Evolutionary conservation across 2,888 invertebrate genomes (phyloP).

Genomic region (Bugula neritina): DNA sequence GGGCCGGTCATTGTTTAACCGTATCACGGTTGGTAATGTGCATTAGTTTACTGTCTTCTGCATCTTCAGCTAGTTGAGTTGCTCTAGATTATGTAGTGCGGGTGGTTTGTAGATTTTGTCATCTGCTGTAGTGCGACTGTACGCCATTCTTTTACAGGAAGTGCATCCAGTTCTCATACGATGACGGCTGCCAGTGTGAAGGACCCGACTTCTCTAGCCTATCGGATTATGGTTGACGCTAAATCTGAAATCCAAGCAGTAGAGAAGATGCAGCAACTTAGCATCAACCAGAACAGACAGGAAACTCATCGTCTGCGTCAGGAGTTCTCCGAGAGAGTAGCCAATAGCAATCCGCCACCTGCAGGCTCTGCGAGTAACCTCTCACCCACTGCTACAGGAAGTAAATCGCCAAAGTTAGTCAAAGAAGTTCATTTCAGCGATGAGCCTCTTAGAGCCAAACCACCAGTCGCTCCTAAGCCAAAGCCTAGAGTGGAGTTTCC

Average conservation of each 20-base stretch:
- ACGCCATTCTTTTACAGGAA: background rate
- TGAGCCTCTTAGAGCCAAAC: background rate
- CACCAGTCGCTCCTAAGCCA: background rate
- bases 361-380: too few relatives aligned
- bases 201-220: conserved; percentile 19
- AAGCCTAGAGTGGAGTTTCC: conserved; percentile 8
- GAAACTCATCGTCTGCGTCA: conserved; percentile 9
- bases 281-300: conserved; percentile 5
- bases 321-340: background rate
- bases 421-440: background rate
- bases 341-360: background rate
- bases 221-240: conserved; percentile 15
- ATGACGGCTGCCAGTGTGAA: conserved; percentile 19
- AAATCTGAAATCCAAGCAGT: conserved; percentile 5
- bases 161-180: conserved; percentile 22
- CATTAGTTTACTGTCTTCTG: too few relatives aligned
- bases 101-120: too few relatives aligned
- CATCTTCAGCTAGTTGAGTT: too few relatives aligned
- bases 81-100: too few relatives aligned
- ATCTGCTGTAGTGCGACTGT: background rate
- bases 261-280: conserved; percentile 14
- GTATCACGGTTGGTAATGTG: too few relatives aligned
- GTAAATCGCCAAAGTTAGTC: background rate
- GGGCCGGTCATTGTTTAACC: too few relatives aligned
- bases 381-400: background rate